Conservation (phyloP, 1,140 invertebrate species). For the Ceratina calcarata region DNA sequence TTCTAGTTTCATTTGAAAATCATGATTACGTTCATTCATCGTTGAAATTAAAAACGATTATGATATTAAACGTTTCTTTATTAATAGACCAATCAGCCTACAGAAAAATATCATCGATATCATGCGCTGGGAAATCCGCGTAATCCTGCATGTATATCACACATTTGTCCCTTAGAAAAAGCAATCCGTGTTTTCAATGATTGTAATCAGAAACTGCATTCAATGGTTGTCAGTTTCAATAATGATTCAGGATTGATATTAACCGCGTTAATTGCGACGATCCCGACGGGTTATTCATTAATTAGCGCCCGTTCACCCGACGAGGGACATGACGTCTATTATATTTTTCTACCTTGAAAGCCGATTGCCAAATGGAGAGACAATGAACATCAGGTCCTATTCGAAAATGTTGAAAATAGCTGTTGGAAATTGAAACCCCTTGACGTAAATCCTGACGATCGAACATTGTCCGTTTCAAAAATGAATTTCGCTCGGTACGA, state of each 20-base stretch:
- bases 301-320: slow-evolving; percentile 37
- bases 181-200: too few relatives aligned
- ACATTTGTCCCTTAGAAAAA: not conserved
- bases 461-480: too few relatives aligned
- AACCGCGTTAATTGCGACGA: slow-evolving; percentile 57
- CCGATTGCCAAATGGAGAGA: not conserved
- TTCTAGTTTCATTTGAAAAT: too few relatives aligned
- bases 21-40: too few relatives aligned
- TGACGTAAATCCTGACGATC: not conserved
- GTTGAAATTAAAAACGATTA: too few relatives aligned
- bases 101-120: not conserved
- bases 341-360: slow-evolving; percentile 23
- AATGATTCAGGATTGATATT: slow-evolving; percentile 21
- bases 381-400: not conserved
- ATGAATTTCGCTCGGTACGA: not conserved
- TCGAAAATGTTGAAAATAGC: not conserved
- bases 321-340: slow-evolving; percentile 31
- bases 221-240: slow-evolving; percentile 23
- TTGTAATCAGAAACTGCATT: not conserved
- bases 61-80: too few relatives aligned
- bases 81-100: too few relatives aligned
- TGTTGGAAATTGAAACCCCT: not conserved
- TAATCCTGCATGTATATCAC: not conserved
- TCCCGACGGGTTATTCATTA: slow-evolving; percentile 59
- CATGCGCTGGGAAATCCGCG: too few relatives aligned